Evolutionary conservation across 2,888 invertebrate species (phyloP).

Genomic region (Macrophya annulata): DNA sequence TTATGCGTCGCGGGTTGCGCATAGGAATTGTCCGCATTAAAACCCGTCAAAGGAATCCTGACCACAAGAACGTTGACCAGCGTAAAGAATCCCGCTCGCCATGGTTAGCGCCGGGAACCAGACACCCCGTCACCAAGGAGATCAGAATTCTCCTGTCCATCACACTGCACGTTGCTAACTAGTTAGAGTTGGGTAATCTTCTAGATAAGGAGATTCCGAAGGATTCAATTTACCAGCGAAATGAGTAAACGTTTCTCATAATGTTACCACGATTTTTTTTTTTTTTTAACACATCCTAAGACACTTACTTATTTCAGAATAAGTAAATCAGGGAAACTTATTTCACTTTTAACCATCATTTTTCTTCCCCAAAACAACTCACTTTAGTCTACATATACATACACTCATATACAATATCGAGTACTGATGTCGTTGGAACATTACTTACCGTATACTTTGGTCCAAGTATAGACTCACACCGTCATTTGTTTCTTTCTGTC

Average conservation of each 20-base stretch:
- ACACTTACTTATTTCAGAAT: not conserved
- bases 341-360: not conserved
- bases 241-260: not conserved
- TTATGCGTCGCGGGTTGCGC: constrained; percentile 60
- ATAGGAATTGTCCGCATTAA: constrained; percentile 67
- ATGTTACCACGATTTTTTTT: not conserved
- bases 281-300: no score
- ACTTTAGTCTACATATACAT: not conserved
- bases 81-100: constrained; percentile 61
- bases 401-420: no score
- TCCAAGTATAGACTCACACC: constrained; percentile 38
- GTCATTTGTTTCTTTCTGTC: constrained; percentile 45
- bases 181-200: not conserved
- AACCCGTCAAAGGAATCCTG: constrained; percentile 62
- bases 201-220: not conserved
- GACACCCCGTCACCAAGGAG: constrained; percentile 38
- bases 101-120: constrained; percentile 51
- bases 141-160: constrained; percentile 17
- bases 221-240: not conserved
- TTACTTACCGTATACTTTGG: not conserved
- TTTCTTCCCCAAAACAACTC: not conserved
- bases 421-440: not conserved
- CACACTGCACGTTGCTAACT: not conserved
- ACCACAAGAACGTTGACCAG: constrained; percentile 51
- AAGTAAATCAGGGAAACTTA: not conserved